Conservation (phyloP, 2,888 invertebrate genomes). For the Ceramica pisi region DNA sequence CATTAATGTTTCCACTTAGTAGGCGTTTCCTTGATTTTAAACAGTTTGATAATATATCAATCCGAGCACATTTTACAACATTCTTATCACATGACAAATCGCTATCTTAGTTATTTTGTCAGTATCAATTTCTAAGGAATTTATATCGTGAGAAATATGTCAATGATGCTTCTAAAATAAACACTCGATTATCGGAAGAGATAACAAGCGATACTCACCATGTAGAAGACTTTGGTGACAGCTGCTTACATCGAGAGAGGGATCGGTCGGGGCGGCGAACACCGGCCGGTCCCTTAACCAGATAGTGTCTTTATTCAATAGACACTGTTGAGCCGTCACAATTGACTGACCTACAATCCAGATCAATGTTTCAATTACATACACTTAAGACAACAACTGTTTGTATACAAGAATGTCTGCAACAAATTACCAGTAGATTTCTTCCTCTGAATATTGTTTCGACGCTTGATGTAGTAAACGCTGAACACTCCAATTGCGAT, state of each 20-base stretch:
- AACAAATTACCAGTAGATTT: conserved; percentile 83
- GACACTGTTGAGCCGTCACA: conserved; percentile 88
- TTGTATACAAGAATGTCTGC: conserved; percentile 55
- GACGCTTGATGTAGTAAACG: conserved; percentile 85
- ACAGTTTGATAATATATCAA: conserved; percentile 26
- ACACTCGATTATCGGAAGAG: conserved; percentile 60
- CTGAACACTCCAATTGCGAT: conserved; percentile 86
- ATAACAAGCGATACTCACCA: conserved; percentile 76
- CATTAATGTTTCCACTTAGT: conserved; percentile 13
- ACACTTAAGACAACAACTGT: conserved; percentile 58
- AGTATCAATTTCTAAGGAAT: conserved; percentile 46
- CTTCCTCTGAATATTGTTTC: conserved; percentile 85
- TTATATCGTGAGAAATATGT: conserved; percentile 73
- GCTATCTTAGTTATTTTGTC: conserved; percentile 20
- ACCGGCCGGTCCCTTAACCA: conserved; percentile 88
- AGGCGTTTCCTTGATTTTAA: conserved; percentile 7
- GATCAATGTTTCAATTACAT: conserved; percentile 82
- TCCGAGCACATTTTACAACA: conserved; percentile 7
- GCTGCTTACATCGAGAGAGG: conserved; percentile 82
- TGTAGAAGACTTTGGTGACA: conserved; percentile 88
- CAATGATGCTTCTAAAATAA: conserved; percentile 63
- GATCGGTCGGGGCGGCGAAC: conserved; percentile 83
- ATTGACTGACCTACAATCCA: conserved; percentile 88
- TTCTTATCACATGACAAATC: conserved; percentile 47
- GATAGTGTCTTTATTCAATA: conserved; percentile 89